These are phyloP conservation scores for Teleiodes luculella DNA, from an alignment of 2,888 invertebrate genomes.

Conservation along the genomic window DNA sequence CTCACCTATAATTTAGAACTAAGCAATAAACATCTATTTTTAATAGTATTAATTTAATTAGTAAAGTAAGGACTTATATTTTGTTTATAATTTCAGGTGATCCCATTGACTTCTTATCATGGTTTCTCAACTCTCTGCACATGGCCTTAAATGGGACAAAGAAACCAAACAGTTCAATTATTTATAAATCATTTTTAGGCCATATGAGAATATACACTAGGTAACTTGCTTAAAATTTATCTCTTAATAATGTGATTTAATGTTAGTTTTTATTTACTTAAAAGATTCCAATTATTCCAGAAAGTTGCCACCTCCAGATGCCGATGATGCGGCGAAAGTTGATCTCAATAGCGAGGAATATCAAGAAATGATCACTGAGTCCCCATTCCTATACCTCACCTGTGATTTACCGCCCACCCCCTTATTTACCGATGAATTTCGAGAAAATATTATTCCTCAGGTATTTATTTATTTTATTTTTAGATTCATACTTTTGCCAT, in stretches of 20 bases:
- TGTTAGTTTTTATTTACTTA: background rate
- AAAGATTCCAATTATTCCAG: slow-evolving; percentile 48
- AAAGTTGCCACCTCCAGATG: slow-evolving; percentile 95
- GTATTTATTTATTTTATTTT: too few relatives aligned
- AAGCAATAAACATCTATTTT: too few relatives aligned
- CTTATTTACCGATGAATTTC: slow-evolving; percentile 96
- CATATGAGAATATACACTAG: slow-evolving; percentile 92
- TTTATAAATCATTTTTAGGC: slow-evolving; percentile 96
- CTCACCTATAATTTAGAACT: too few relatives aligned
- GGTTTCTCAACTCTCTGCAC: slow-evolving; percentile 98
- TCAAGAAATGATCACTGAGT: slow-evolving; percentile 90
- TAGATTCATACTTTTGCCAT: too few relatives aligned
- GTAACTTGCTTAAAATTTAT: slow-evolving; percentile 40
- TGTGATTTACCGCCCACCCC: slow-evolving; percentile 99
- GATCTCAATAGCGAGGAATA: slow-evolving; percentile 91
- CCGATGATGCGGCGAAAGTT: slow-evolving; percentile 92
- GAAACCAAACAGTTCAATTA: slow-evolving; percentile 91
- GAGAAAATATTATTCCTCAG: slow-evolving; percentile 99
- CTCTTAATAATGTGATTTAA: background rate
- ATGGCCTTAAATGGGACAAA: slow-evolving; percentile 95
- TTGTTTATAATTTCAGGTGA: slow-evolving; percentile 81
- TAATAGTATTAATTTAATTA: too few relatives aligned
- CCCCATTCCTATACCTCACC: slow-evolving; percentile 96
- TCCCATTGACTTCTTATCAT: slow-evolving; percentile 97
- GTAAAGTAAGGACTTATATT: too few relatives aligned